Conservation (phyloP, 2,113 vertebrate genomes). For the Dromaius novaehollandiae region DNA sequence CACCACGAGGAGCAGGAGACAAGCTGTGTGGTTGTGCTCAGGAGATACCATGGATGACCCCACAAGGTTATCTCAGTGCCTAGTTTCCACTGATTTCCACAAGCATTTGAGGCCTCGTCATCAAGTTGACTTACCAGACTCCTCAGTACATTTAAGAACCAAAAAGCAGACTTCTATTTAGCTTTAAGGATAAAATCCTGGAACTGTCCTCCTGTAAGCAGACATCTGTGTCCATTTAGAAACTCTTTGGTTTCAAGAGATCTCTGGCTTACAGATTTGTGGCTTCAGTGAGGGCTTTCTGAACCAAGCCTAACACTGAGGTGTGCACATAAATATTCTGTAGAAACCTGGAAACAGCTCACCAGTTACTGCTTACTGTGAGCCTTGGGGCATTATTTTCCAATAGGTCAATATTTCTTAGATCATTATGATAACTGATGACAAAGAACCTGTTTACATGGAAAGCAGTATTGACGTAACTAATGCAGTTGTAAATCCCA, state of each 20-base stretch:
- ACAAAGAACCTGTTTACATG: not conserved
- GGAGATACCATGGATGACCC: not conserved
- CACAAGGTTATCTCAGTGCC: not conserved
- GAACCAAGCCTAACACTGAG: not conserved
- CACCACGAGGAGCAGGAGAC: not conserved
- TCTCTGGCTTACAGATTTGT: not conserved
- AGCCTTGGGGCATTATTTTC: not conserved
- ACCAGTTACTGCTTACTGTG: not conserved
- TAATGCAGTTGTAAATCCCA: not conserved
- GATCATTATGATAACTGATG: not conserved
- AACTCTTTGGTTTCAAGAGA: not conserved
- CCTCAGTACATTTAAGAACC: not conserved
- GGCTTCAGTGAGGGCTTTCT: not conserved
- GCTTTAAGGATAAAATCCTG: not conserved
- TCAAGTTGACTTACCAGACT: not conserved
- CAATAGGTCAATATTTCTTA: constrained; percentile 2
- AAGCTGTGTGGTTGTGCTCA: rapidly evolving
- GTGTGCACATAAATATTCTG: not conserved
- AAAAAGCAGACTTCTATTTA: not conserved
- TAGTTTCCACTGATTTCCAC: not conserved
- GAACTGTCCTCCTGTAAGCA: not conserved
- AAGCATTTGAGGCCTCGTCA: not conserved
- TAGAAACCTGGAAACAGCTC: not conserved
- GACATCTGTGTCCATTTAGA: not conserved
- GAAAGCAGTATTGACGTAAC: not conserved